Conservation (phyloP, 2,888 invertebrate species). For the Drosophila multiciliata region DNA sequence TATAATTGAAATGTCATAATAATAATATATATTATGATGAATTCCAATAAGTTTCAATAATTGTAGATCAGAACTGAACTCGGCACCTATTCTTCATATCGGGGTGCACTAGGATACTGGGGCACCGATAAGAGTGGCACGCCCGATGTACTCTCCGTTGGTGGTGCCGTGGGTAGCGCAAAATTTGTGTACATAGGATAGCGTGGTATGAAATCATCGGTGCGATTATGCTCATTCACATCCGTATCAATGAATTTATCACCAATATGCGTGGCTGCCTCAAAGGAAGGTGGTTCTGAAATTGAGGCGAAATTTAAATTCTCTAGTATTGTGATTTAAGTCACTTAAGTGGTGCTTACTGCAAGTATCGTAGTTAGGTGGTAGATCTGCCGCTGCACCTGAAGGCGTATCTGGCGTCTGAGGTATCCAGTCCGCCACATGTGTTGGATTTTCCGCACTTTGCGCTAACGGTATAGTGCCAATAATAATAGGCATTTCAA, state of each 20-base stretch:
- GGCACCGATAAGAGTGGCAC: conserved; percentile 30
- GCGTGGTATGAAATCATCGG: conserved; percentile 71
- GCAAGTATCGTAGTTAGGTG: conserved; percentile 72
- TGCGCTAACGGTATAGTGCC: conserved; percentile 76
- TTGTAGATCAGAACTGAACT: not conserved
- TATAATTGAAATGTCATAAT: not conserved
- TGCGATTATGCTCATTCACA: conserved; percentile 61
- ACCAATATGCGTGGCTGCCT: conserved; percentile 65
- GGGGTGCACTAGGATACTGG: conserved; percentile 41
- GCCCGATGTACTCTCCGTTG: conserved; percentile 16
- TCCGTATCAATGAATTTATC: conserved; percentile 69
- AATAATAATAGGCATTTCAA: conserved; percentile 60
- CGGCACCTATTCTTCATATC: not conserved
- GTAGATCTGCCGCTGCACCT: conserved; percentile 54
- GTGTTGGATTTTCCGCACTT: conserved; percentile 54
- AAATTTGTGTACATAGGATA: conserved; percentile 80
- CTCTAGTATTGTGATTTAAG: not conserved
- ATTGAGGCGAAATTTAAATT: not conserved
- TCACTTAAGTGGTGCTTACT: conserved; percentile 44
- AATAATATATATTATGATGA: not conserved
- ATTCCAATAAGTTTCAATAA: not conserved
- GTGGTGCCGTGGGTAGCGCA: conserved; percentile 61
- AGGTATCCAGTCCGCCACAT: conserved; percentile 62
- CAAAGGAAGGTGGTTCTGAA: conserved; percentile 72
- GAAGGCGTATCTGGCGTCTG: conserved; percentile 62